Conservation (phyloP, 2,113 vertebrate species). For the Poecile atricapillus region DNA sequence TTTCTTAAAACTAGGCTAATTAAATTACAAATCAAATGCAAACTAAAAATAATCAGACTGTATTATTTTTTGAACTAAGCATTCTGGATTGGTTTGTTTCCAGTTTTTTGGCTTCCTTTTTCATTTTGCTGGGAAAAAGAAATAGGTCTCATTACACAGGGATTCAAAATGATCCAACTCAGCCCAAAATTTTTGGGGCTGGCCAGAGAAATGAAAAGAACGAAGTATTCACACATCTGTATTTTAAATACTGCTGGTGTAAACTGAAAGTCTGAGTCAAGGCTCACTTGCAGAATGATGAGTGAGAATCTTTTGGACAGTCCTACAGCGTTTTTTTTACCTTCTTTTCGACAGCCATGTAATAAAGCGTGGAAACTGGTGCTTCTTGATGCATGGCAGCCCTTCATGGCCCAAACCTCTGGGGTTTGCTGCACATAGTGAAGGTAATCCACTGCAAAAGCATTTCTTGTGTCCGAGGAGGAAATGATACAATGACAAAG, state of each 20-base stretch:
- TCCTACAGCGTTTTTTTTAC: neutral
- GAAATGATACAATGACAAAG: neutral
- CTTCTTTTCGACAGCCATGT: neutral
- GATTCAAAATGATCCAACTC: neutral
- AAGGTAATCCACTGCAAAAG: neutral
- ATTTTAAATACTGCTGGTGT: neutral
- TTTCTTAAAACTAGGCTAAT: neutral
- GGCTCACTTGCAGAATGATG: neutral
- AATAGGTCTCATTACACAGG: neutral
- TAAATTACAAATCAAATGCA: neutral
- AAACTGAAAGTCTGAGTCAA: neutral
- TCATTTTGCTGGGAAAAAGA: neutral
- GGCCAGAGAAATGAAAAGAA: neutral
- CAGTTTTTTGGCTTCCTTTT: neutral
- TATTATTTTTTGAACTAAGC: neutral
- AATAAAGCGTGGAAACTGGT: neutral
- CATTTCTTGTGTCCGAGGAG: neutral
- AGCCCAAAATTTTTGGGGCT: neutral
- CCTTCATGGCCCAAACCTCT: neutral
- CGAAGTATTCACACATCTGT: neutral
- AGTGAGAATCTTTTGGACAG: neutral
- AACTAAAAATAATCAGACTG: neutral
- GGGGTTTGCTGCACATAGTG: accelerated
- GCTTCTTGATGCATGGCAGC: neutral
- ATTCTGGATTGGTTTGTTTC: neutral